Base-by-base conservation (phyloP, 2,888 invertebrate genomes). In the Clostera curtula region DNA sequence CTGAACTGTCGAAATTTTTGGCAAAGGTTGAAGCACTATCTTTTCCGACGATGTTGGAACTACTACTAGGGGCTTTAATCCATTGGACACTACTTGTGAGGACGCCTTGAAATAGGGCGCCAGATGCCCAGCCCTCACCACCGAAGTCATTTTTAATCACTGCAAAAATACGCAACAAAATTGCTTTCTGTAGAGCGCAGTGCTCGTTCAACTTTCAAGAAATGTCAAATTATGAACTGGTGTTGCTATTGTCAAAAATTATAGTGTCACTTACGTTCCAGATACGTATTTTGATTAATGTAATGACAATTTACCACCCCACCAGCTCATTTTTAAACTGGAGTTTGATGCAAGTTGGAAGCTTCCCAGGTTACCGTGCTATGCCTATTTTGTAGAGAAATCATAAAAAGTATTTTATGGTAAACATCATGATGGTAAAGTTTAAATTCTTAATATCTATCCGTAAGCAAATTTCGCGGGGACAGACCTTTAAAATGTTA, bases 71-170 rank as follows among this genome's bases (percentile, higher is more conserved):
- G 90, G 87, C 55, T 89, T 88, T 10, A 89, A 54, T 31, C 89
- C 89, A 54, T 88, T 89, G 35, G 90, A 86, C 14, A 93, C 88
- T 27, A 88, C 89, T 55, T 88, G 88, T 34, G 87, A 86, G 16
- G 88, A 85, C 23, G 89, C 88, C 57, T 90, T 89, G 49, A 92
- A 82, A 59, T 88, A 91, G 30, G 88, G 87, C 40, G 88, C 85
- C 44, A 91, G 75, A 52, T 85, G 87, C 39, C 88, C 85, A 49
- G 90, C 88, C 63, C 89, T 89, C 51, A 88, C 88, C 44, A 89
- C 89, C 37, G 89, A 88, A 82, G 89, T 91, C 88, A 89, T 90
- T 67, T 70, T 80, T 53, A 41, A 51, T 40, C 43, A 39, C 53
- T 49, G 36, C 43, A 41, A 49, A 58, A 51, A 59, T 57, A 61